phyloP scores from a whole-genome alignment of 2,113 vertebrate species.

The Desmodus rotundus region DNA sequence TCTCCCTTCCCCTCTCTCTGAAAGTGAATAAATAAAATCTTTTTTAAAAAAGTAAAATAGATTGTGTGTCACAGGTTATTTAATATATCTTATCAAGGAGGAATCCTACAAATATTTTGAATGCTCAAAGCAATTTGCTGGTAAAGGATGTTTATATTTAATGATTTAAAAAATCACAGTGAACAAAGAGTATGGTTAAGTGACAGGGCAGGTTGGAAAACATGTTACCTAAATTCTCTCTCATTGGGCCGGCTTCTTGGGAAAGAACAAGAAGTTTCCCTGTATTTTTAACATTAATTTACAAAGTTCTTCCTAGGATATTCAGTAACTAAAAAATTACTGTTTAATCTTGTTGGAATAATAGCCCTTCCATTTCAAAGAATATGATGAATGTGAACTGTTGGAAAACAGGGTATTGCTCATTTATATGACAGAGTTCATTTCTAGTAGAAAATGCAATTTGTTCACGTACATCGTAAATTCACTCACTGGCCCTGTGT shows the following conservation, averaged over 20 bases:
- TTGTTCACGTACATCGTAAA: not conserved
- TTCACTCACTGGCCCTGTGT: not conserved
- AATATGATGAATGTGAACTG: not conserved
- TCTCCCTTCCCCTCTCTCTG: not conserved
- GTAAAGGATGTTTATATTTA: not conserved
- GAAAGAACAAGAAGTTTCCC: not conserved
- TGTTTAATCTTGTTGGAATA: not conserved
- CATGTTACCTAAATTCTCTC: not conserved
- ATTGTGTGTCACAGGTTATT: not conserved
- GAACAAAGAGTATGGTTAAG: not conserved
- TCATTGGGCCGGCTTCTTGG: not conserved
- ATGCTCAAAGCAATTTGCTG: not conserved
- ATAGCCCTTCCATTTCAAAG: not conserved
- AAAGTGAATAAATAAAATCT: too few relatives aligned
- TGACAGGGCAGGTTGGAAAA: not conserved
- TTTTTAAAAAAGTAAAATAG: not conserved
- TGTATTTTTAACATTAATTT: not conserved
- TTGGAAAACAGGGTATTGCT: not conserved
- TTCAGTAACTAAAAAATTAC: not conserved
- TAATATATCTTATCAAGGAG: not conserved
- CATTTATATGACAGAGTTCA: slow-evolving; percentile 16
- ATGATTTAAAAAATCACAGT: not conserved
- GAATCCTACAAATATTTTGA: not conserved
- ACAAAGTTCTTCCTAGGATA: not conserved
- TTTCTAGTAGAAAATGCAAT: slow-evolving; percentile 17